These are phyloP conservation scores for Mesorhabditis spiculigera DNA, from an alignment of 2,888 invertebrate genomes.

Conservation along the genomic window DNA sequence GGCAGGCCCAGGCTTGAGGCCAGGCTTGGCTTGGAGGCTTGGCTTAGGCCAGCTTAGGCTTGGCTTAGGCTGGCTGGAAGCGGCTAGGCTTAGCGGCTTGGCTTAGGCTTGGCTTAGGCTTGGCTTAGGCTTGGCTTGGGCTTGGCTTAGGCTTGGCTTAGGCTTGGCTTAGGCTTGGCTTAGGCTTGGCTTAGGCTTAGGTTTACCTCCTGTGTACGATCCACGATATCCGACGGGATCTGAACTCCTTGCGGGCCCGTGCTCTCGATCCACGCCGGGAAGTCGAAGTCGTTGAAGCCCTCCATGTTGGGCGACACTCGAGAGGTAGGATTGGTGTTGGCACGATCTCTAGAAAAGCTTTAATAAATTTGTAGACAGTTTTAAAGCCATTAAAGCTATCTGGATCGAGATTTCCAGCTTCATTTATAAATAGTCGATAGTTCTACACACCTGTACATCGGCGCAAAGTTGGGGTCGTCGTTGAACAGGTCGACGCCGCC, in stretches of 20 bases:
- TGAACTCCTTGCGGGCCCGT: conserved; percentile 16
- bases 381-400: background rate
- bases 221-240: conserved; percentile 41
- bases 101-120: no score
- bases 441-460: background rate
- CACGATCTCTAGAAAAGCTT: background rate
- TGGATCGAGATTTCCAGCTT: background rate
- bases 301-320: conserved; percentile 37
- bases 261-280: conserved; percentile 47
- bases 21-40: no score
- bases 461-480: background rate
- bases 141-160: no score
- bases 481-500: background rate
- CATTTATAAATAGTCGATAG: no score
- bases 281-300: conserved; percentile 49
- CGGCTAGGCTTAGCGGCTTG: no score
- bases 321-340: conserved; percentile 7
- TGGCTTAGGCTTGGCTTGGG: no score
- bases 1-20: no score
- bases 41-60: no score
- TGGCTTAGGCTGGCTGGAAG: no score
- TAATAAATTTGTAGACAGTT: no score
- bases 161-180: no score
- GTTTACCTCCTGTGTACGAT: conserved; percentile 38
- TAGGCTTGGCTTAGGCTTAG: background rate